Evolutionary conservation across 2,888 invertebrate species (phyloP), one percentile per base, ranked within the genome.

Genomic region (Drosophila birchii): DNA sequence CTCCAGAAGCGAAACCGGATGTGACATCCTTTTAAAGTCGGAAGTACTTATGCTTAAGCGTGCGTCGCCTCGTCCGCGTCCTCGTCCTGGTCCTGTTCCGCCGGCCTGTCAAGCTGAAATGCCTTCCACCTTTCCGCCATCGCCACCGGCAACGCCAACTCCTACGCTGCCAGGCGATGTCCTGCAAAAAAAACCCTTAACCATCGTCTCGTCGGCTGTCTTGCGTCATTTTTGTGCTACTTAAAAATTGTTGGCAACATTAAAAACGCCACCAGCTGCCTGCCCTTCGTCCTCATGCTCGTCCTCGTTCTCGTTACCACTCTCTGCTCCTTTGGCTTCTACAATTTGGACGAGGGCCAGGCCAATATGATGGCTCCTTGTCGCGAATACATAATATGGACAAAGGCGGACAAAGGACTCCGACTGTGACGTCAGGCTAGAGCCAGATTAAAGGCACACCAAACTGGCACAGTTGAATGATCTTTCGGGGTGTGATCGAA

Each of bases 11-110:
- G 80, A 81, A 86, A 85, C 81, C 90, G 91, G 91, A 91, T 91
- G 91, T 91, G 91, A 91, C 91, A 91, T 91, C 91, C 91, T 91
- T 91, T 91, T 91, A 91, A 91, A 91, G 90, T 91, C 91, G 91
- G 92, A 91, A 91, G 91, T 91, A 91, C 92, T 91, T 91, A 91
- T 88, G 90, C 87, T 87, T 83, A 90, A 87, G 90, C 91, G 90
- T 90, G 91, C 90, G 86, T 84, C 76, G 79, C 49, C 54, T 57
- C 63, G 75, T 56, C 49, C 70, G 39, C 36, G 51, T 45, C 26
- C 26, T 26, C 44, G 41, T 18, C 8, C 60, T 44, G 34, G 23
- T 23, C 26, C 26, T 26, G 39, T 43, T 26, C 29, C n/a, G 6
- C 20, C 26, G 49, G 14, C 45, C 32, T 5, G 32, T 32, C 18